These are phyloP conservation scores for Ormyrus thymus DNA, from an alignment of 2,888 invertebrate species.

Conservation along the genomic window DNA sequence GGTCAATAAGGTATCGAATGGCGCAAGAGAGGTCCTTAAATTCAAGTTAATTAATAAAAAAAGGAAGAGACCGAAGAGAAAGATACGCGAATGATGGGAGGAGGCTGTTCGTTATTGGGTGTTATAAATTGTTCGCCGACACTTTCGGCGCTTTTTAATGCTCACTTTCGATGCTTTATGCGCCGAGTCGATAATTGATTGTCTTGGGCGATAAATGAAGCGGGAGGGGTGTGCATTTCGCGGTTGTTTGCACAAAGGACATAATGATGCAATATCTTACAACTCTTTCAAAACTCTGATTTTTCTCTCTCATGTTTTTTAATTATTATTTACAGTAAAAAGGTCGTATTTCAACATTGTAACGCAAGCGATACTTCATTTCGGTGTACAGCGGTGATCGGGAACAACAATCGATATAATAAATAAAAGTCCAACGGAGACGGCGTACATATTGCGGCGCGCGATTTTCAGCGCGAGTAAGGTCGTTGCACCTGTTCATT, in stretches of 20 bases:
- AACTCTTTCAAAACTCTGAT: not conserved
- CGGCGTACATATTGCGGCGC: too few species aligned
- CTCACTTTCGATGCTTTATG: constrained; percentile 27
- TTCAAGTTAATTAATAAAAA: constrained; percentile 40
- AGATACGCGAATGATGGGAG: constrained; percentile 9
- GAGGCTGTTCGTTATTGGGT: constrained; percentile 34
- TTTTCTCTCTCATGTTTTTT: too few species aligned
- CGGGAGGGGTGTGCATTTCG: not conserved
- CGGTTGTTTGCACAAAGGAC: not conserved
- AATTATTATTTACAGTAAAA: constrained; percentile 22
- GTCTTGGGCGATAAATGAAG: constrained; percentile 29
- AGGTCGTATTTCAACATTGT: not conserved
- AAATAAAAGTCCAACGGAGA: too few species aligned
- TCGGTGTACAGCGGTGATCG: not conserved
- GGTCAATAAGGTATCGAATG: constrained; percentile 27
- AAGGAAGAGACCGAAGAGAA: not conserved
- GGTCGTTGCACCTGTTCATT: too few species aligned
- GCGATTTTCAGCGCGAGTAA: too few species aligned
- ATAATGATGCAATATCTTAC: constrained; percentile 13
- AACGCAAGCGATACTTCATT: too few species aligned
- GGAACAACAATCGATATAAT: not conserved
- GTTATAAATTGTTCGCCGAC: constrained; percentile 36
- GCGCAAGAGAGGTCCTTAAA: constrained; percentile 27
- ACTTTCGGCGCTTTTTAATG: constrained; percentile 36
- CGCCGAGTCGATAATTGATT: constrained; percentile 37